phyloP scores from a whole-genome alignment of 2,113 vertebrate genomes.

The Theropithecus gelada region DNA sequence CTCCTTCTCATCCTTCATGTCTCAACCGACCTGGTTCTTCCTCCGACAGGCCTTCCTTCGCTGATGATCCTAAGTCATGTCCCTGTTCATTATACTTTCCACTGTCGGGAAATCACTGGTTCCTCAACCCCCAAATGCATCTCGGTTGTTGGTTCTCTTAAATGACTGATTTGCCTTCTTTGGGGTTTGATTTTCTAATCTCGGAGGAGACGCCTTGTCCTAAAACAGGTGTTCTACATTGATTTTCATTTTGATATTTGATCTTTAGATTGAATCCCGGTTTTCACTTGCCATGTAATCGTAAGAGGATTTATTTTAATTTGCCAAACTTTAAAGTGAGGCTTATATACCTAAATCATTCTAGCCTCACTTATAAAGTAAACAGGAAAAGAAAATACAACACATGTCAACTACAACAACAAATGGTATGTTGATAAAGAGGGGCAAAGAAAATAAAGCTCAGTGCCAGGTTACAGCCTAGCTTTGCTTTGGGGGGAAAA shows the following conservation, averaged over 20 bases:
- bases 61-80: not conserved
- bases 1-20: not conserved
- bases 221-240: not conserved
- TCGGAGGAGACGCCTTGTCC: not conserved
- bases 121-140: not conserved
- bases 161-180: not conserved
- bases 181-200: not conserved
- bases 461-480: not conserved
- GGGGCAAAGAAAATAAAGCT: not conserved
- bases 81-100: not conserved
- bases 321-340: slow-evolving; percentile 8
- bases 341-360: not conserved
- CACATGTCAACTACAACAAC: not conserved
- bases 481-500: not conserved
- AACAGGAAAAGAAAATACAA: slow-evolving; percentile 27
- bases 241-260: slow-evolving; percentile 17
- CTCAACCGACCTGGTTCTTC: not conserved
- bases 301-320: not conserved
- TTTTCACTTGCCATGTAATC: not conserved
- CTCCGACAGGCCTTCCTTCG: not conserved
- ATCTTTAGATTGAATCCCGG: not conserved
- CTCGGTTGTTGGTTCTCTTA: not conserved
- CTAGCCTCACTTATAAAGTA: slow-evolving; percentile 39
- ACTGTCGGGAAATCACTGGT: not conserved
- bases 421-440: not conserved